Evolutionary conservation across 2,797 vertebrate genomes (phyloP).

Genomic region (Cyprinodon diabolis): DNA sequence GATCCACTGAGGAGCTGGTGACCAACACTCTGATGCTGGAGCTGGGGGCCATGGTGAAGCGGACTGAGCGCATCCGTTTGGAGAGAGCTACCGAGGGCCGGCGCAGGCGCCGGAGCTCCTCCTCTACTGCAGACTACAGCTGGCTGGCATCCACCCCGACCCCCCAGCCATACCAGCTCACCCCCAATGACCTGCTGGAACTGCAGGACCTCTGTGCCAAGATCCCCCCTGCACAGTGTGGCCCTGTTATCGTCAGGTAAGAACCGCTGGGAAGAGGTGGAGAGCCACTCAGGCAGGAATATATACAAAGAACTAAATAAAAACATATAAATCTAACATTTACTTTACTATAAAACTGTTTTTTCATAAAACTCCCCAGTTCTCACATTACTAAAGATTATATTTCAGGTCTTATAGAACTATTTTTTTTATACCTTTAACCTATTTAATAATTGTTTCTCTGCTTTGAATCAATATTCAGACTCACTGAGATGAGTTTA

Average conservation of each 20-base stretch:
- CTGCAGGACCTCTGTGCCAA: constrained; percentile 83
- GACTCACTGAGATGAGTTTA: neutral
- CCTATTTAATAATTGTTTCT: neutral
- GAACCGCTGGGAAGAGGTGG: neutral
- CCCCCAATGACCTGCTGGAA: constrained; percentile 80
- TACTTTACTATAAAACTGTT: neutral
- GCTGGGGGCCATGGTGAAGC: constrained; percentile 83
- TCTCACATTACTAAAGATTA: neutral
- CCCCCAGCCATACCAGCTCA: constrained; percentile 77
- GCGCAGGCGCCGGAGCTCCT: constrained; percentile 75
- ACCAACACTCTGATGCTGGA: constrained; percentile 86
- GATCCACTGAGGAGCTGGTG: constrained; percentile 79
- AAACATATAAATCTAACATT: neutral
- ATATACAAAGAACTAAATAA: neutral
- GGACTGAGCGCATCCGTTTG: constrained; percentile 79
- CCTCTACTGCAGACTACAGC: constrained; percentile 82
- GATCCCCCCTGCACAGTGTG: constrained; percentile 82
- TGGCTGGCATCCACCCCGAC: constrained; percentile 78
- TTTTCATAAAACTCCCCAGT: neutral
- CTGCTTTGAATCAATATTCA: neutral
- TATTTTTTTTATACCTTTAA: neutral
- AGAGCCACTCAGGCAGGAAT: neutral
- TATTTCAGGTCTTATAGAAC: neutral
- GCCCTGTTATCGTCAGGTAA: constrained; percentile 82
- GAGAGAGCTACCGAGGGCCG: constrained; percentile 75